phyloP scores from a whole-genome alignment of 1,140 invertebrate species.

The Rhynchophorus ferrugineus region DNA sequence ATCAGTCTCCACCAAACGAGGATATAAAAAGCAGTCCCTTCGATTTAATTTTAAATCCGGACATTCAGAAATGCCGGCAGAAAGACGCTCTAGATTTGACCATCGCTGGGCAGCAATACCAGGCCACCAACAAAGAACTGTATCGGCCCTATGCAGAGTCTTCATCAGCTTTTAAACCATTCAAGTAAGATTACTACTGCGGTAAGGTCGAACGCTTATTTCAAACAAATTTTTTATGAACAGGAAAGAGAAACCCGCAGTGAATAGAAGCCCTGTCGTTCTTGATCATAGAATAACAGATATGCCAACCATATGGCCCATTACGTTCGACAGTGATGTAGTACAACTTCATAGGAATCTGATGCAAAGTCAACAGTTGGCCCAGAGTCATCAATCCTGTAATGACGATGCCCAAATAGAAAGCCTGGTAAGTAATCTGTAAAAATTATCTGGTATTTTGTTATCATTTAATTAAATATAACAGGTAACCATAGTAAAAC shows the following conservation, averaged over 20 bases:
- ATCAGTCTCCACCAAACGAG: background rate
- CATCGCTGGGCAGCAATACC: slow-evolving; percentile 11
- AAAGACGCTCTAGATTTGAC: slow-evolving; percentile 33
- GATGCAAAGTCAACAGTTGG: slow-evolving; percentile 11
- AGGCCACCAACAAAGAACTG: slow-evolving; percentile 8
- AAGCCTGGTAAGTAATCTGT: slow-evolving; percentile 56
- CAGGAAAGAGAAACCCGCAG: too few relatives aligned
- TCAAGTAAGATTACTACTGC: slow-evolving; percentile 22
- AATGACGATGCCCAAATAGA: slow-evolving; percentile 59
- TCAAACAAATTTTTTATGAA: too few relatives aligned
- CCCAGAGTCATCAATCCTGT: slow-evolving; percentile 12
- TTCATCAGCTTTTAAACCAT: slow-evolving; percentile 47
- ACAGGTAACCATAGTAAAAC: background rate
- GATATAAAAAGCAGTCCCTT: slow-evolving; percentile 15
- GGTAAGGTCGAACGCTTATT: background rate
- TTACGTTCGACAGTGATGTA: slow-evolving; percentile 13
- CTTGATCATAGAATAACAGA: background rate
- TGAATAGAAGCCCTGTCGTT: background rate
- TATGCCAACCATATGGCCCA: slow-evolving; percentile 9
- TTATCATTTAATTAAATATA: too few relatives aligned
- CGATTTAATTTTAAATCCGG: slow-evolving; percentile 29
- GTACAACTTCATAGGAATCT: slow-evolving; percentile 20
- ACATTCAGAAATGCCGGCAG: slow-evolving; percentile 24
- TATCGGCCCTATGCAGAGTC: slow-evolving; percentile 25
- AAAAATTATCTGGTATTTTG: too few relatives aligned